Evolutionary conservation across 2,888 invertebrate species (phyloP).

Genomic region (Lottia gigantea): DNA sequence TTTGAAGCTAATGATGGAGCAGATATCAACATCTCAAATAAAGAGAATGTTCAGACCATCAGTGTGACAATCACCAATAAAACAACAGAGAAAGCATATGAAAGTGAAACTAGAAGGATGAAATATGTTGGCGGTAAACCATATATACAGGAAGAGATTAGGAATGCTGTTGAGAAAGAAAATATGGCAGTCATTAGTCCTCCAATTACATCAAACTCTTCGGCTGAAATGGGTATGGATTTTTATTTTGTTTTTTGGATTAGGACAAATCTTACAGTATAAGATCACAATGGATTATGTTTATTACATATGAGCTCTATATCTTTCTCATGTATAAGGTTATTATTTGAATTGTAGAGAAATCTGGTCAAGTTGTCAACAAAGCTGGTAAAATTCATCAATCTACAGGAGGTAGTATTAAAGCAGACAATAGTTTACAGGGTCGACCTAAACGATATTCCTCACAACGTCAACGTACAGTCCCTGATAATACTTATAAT

Average conservation of each 20-base stretch:
- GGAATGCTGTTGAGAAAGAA: slow-evolving; percentile 27
- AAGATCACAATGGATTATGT: too few species aligned
- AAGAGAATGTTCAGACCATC: slow-evolving; percentile 38
- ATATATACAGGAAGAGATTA: slow-evolving; percentile 28
- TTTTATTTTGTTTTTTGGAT: too few species aligned
- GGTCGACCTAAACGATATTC: slow-evolving; percentile 77
- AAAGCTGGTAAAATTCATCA: slow-evolving; percentile 20
- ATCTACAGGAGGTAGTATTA: slow-evolving; percentile 25
- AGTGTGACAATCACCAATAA: slow-evolving; percentile 40
- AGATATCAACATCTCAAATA: slow-evolving; percentile 30
- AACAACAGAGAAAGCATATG: slow-evolving; percentile 47
- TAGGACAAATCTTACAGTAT: too few species aligned
- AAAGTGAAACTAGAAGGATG: slow-evolving; percentile 45
- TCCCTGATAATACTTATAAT: slow-evolving; percentile 37
- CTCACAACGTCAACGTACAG: slow-evolving; percentile 74
- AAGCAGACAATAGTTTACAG: slow-evolving; percentile 33
- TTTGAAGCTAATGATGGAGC: slow-evolving; percentile 13
- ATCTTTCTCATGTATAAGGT: too few species aligned
- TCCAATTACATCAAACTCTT: slow-evolving; percentile 9
- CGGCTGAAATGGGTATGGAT: neutral
- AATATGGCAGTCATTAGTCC: slow-evolving; percentile 9
- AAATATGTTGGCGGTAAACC: slow-evolving; percentile 34
- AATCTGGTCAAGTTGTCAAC: too few species aligned
- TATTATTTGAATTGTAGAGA: too few species aligned
- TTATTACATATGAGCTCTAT: too few species aligned